Evolutionary conservation across 2,113 vertebrate genomes (phyloP), one percentile per base, ranked within the genome.

Genomic region (Numida meleagris): DNA sequence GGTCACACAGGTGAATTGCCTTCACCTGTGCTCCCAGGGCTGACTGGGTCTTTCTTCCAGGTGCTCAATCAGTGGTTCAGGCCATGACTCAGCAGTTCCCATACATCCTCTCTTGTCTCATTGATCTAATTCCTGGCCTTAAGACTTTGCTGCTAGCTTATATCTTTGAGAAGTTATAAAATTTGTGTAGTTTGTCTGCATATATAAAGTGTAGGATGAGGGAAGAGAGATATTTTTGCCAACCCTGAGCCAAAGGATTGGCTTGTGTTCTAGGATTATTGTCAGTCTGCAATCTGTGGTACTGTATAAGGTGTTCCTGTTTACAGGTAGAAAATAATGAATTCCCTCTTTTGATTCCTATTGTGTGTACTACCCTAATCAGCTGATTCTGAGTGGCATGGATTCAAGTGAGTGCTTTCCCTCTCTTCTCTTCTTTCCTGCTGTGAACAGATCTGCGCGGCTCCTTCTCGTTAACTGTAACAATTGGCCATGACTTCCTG

Each of bases 381-480:
- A 72, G 14, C 7, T 61, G 31, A 62, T 78, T 58, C 72, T 33
- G 14, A 33, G 19, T 46, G 16, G 38, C 31, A 11, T 33, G 25
- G 46, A 18, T 36, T 68, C 4, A 17, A 29, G 12, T 63, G 34
- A 42, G 51, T 50, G 20, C 12, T 83, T n/a, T 84, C 20, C 11
- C 13, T 72, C 16, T 34, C 42, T 78, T 53, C 48, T 50, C 12
- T 25, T 46, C 42, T 58, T 65, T 27, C 53, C 27, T 79, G 45
- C 45, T 68, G 71, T 76, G 16, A 63, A 34, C 67, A 97, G 97
- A 75, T 66, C 72, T 97, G 43, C 90, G 92, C 34, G 97, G 96
- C 33, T 95, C 75, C 61, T 97, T 97, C 90, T 90, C 79, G 2
- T 16, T 97, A 73, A 57, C 58, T 46, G 55, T 97, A 58, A 31